Conservation (phyloP, 2,888 invertebrate species). For the Galerucella nymphaeae region DNA sequence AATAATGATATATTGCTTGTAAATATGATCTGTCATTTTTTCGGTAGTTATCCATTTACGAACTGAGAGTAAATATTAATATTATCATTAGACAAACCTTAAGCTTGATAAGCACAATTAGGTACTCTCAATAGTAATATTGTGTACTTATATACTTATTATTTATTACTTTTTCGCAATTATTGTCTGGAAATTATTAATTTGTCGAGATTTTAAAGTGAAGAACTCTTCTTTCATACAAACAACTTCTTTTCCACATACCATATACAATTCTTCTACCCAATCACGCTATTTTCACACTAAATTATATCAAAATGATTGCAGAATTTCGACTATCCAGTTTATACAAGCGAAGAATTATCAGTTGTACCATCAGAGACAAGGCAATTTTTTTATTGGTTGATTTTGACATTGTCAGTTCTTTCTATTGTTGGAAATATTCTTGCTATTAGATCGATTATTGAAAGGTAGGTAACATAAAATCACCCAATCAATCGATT, state of each 20-base stretch:
- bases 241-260: too few species aligned
- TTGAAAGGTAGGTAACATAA: slow-evolving; percentile 48
- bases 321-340: slow-evolving; percentile 20
- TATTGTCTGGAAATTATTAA: neutral
- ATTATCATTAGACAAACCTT: slow-evolving; percentile 1
- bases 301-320: neutral
- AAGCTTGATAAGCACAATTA: slow-evolving; percentile 1
- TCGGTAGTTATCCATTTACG: neutral
- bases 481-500: neutral
- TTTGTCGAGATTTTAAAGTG: neutral
- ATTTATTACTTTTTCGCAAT: neutral
- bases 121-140: neutral
- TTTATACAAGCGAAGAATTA: slow-evolving; percentile 7
- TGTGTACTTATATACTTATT: neutral
- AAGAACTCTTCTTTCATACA: too few species aligned
- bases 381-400: slow-evolving; percentile 45
- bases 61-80: neutral
- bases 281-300: neutral
- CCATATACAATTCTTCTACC: too few species aligned
- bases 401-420: slow-evolving; percentile 44
- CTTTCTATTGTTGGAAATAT: slow-evolving; percentile 48
- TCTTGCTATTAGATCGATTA: slow-evolving; percentile 51
- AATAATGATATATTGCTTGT: slow-evolving; percentile 3
- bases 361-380: slow-evolving; percentile 37
- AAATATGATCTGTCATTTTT: neutral